These are phyloP conservation scores for Ispidina picta DNA, from an alignment of 2,797 vertebrate species.

Conservation along the genomic window DNA sequence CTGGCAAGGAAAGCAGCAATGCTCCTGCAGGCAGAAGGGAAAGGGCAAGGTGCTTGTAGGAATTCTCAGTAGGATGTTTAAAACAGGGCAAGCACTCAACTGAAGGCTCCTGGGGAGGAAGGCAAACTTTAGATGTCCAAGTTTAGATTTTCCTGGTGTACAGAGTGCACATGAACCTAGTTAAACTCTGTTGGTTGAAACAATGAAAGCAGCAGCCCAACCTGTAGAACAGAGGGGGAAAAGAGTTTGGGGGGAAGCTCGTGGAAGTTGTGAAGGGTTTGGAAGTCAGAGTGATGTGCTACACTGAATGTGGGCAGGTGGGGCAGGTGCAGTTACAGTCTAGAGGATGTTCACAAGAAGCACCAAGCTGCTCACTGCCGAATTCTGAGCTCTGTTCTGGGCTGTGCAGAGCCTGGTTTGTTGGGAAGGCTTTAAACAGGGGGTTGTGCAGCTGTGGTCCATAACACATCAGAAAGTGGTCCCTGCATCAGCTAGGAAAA, in stretches of 20 bases:
- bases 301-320: neutral
- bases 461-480: neutral
- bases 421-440: neutral
- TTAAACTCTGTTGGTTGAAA: slow-evolving; percentile 29
- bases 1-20: neutral
- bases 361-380: neutral
- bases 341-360: neutral
- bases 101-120: neutral
- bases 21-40: slow-evolving; percentile 27
- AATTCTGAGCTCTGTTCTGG: neutral
- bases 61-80: slow-evolving; percentile 19
- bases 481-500: neutral
- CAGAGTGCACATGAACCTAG: neutral
- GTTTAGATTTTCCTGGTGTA: neutral
- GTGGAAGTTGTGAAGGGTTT: neutral
- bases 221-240: neutral
- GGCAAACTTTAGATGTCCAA: neutral
- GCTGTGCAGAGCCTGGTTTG: neutral
- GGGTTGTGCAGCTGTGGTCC: neutral
- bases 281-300: neutral
- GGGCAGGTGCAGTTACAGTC: neutral
- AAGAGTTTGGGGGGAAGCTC: too few relatives aligned
- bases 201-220: neutral
- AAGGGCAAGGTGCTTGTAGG: slow-evolving; percentile 45
- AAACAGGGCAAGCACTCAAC: slow-evolving; percentile 16